Evolutionary conservation across 1,140 invertebrate genomes (phyloP).

Genomic region (Drosophila obscura): DNA sequence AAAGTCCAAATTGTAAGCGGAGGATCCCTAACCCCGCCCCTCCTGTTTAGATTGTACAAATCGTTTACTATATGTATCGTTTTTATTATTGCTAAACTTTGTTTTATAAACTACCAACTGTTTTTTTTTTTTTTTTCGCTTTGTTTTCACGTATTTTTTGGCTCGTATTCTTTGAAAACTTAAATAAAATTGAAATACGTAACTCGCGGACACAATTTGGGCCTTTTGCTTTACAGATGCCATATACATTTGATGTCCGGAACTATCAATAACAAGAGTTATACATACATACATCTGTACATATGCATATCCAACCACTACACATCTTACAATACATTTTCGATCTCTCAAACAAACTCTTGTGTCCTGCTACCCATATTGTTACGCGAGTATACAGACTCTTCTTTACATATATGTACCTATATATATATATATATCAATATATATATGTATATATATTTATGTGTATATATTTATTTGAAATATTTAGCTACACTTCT

Average conservation of each 20-base stretch:
- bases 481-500: slow-evolving; percentile 76
- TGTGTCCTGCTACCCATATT: slow-evolving; percentile 47
- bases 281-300: slow-evolving; percentile 33
- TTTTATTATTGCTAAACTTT: slow-evolving; percentile 76
- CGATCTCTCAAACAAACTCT: slow-evolving; percentile 67
- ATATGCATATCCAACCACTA: slow-evolving; percentile 37
- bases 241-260: slow-evolving; percentile 49
- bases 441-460: slow-evolving; percentile 56
- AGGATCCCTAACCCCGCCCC: background rate
- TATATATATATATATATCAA: slow-evolving; percentile 50
- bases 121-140: slow-evolving; percentile 68
- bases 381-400: slow-evolving; percentile 58
- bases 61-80: slow-evolving; percentile 61
- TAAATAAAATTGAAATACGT: slow-evolving; percentile 75
- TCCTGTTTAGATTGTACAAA: slow-evolving; percentile 50
- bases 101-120: slow-evolving; percentile 78
- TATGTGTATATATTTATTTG: slow-evolving; percentile 51
- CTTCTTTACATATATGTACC: slow-evolving; percentile 19
- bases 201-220: slow-evolving; percentile 10
- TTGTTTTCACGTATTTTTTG: slow-evolving; percentile 47
- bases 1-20: slow-evolving; percentile 79
- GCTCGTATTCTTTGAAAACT: slow-evolving; percentile 66
- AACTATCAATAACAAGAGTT: slow-evolving; percentile 75
- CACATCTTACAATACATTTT: slow-evolving; percentile 29
- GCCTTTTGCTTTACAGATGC: background rate